Base-by-base conservation (phyloP, 2,797 vertebrate species). In the Psittacula derbiana region DNA sequence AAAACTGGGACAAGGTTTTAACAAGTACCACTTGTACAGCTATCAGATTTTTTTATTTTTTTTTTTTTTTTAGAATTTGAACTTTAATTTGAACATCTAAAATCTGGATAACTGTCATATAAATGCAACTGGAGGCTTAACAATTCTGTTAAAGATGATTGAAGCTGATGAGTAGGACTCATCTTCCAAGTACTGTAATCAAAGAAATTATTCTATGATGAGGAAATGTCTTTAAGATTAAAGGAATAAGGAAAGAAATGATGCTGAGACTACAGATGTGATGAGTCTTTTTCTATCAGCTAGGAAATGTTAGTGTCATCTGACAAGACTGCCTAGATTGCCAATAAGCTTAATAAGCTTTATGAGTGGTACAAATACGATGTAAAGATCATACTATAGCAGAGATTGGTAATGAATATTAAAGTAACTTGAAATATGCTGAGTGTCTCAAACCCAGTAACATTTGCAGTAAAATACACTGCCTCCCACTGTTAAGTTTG, bases 121-220 rank as follows among this genome's bases (percentile, higher is more conserved):
- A 92, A 92, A 85, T 80, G 44, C 40, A 83, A 93, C 41, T 52
- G 15, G 4, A 89, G 10, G 40, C 47, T 80, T 91, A 73, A 73
- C 21, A 93, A 46, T 80, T 87, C 65, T 78, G 33, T 78, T 90
- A 78, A 87, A 94, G 27, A 80, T 41, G 69, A 88, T 20, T 71
- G 65, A 71, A 91, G 30, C 33, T 93, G 94, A 94, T 91, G 85
- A 96, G 46, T 88, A 86, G 41, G 69, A 74, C 70, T 95, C 41
- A 94, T 92, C 49, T 44, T 92, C 72, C 91, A 55, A 95, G 67
- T 85, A 92, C 64, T 87, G 82, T 72, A 96, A 95, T 96, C 90
- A 96, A 58, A 90, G 23, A 88, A 83, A 95, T 91, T 91, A 92
- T 92, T 67, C 95, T 81, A 3, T 80, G 91, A 91, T 88, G 75